Evolutionary conservation across 2,888 invertebrate genomes (phyloP).

Genomic region (Peribatodes rhomboidaria): DNA sequence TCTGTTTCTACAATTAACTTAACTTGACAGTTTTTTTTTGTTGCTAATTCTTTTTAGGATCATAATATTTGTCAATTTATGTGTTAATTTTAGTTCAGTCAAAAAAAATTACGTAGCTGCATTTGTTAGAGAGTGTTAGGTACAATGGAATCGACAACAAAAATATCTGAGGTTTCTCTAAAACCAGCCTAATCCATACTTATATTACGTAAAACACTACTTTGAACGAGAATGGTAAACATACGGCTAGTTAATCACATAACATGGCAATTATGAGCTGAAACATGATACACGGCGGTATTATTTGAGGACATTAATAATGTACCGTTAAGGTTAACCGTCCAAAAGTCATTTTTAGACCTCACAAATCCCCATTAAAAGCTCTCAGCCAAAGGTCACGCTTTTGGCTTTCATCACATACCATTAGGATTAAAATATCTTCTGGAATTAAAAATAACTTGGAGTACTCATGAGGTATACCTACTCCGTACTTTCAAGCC

Average conservation of each 20-base stretch:
- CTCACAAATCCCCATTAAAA: conserved; percentile 68
- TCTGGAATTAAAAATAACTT: conserved; percentile 24
- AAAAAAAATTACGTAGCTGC: too few species aligned
- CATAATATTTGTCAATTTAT: too few species aligned
- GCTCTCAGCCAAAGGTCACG: conserved; percentile 68
- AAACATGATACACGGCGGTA: conserved; percentile 46
- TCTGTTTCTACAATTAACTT: too few species aligned
- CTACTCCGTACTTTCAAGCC: not conserved
- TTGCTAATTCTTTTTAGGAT: too few species aligned
- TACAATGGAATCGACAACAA: too few species aligned
- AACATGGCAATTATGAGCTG: conserved; percentile 27
- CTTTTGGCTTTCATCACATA: conserved; percentile 66
- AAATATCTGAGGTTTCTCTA: too few species aligned
- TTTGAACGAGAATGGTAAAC: not conserved
- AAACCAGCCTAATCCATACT: too few species aligned
- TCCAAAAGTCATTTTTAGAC: conserved; percentile 70
- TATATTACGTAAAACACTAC: not conserved
- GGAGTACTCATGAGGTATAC: not conserved
- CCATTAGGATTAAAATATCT: conserved; percentile 51
- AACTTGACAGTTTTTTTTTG: too few species aligned
- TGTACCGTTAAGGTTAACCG: conserved; percentile 67
- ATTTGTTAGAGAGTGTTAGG: too few species aligned
- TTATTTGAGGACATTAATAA: conserved; percentile 68
- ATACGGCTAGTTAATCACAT: conserved; percentile 19
- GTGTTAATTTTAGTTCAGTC: too few species aligned